Evolutionary conservation across 2,113 vertebrate species (phyloP).

Genomic region (Microcebus lehilahytsara): DNA sequence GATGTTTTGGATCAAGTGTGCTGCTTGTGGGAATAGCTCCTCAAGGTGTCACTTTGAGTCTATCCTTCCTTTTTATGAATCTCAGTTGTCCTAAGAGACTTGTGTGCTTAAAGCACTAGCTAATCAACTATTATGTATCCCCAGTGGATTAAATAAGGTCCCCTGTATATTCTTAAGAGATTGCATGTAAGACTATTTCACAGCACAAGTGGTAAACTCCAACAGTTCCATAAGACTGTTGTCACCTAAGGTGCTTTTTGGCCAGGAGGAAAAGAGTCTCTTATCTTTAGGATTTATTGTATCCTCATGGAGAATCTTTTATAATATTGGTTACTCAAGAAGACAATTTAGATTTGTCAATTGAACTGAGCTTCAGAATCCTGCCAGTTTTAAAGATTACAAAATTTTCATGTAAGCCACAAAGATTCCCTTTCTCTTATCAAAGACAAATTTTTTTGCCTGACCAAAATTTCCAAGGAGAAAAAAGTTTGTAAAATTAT

Average conservation of each 20-base stretch:
- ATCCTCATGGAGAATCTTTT: neutral
- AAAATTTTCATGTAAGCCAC: neutral
- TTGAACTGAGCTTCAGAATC: neutral
- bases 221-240: neutral
- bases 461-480: neutral
- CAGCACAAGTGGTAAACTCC: neutral
- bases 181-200: neutral
- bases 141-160: neutral
- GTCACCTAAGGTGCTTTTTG: neutral
- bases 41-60: neutral
- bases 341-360: neutral
- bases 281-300: neutral
- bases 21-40: neutral
- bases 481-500: neutral
- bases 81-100: neutral
- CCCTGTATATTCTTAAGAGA: neutral
- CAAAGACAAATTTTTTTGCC: neutral
- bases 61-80: neutral
- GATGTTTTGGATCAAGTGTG: neutral
- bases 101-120: neutral
- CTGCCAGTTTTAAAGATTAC: neutral
- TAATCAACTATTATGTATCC: neutral
- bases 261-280: neutral
- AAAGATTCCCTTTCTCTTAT: neutral
- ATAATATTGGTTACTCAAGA: neutral